A percentile compares a stretch with the other conserved stretches of the same genome.
Conservation (phyloP, 1,140 invertebrate species). For the Drosophila paulistorum region DNA sequence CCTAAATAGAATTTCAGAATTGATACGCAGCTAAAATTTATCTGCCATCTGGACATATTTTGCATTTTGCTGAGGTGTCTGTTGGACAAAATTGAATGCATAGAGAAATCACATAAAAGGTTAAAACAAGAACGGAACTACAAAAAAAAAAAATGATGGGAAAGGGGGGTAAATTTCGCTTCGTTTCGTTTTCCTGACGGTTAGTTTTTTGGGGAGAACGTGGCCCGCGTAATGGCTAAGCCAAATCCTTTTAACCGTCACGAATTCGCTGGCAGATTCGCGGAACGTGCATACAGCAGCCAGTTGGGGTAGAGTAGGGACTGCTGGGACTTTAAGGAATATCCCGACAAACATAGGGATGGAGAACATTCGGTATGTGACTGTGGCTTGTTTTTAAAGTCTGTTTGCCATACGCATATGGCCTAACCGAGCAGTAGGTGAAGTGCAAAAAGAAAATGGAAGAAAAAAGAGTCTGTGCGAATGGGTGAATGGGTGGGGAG, state of each 20-base stretch:
- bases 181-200: constrained; percentile 38
- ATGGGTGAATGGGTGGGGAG: not conserved
- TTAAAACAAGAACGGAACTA: not conserved
- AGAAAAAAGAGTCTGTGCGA: constrained; percentile 5
- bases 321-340: constrained; percentile 58
- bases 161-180: constrained; percentile 15
- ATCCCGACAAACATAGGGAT: constrained; percentile 1
- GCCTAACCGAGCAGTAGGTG: constrained; percentile 37
- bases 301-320: constrained; percentile 7
- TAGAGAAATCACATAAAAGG: not conserved
- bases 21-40: constrained; percentile 43
- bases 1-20: constrained; percentile 15
- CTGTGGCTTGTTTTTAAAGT: constrained; percentile 31
- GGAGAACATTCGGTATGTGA: not conserved
- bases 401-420: constrained; percentile 62
- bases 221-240: constrained; percentile 62
- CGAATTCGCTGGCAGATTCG: constrained; percentile 66
- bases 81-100: not conserved
- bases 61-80: not conserved
- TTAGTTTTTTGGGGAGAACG: constrained; percentile 14
- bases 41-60: constrained; percentile 16
- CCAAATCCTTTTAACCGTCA: constrained; percentile 68
- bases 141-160: constrained; percentile 1
- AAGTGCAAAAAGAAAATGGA: not conserved
- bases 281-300: constrained; percentile 54